Base-by-base conservation (phyloP, 2,113 vertebrate genomes). In the Apodemus speciosus region DNA sequence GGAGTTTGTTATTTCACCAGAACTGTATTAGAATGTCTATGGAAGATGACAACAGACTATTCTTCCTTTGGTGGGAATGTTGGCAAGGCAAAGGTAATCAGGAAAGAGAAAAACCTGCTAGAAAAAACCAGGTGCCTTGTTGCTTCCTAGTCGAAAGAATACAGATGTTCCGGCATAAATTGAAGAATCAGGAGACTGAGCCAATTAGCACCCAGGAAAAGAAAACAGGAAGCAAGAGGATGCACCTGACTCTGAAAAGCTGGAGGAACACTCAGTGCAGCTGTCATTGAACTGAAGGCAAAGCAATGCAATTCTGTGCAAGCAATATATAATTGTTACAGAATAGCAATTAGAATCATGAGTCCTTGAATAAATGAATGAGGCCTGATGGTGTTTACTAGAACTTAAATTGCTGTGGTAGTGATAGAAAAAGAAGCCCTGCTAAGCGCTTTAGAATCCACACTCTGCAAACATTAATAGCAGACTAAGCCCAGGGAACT, bases 301-400 rank as follows among this genome's bases (percentile, higher is more conserved):
- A 89, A 97, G 97, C 73, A 93, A 85, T 92, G 96, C 71, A 96
- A 95, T 98, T 98, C 97, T 97, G 96, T 97, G 92, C 96, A 98
- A 98, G 98, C 97, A 98, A 98, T 98, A 94, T 94, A 96, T 97
- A 97, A 97, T 95, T 97, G 96, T 98, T 94, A 97, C 96, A 97
- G 97, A 98, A 97, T 81, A 49, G 97, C 97, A 98, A 98, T 98
- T 98, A 98, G 97, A 97, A 98, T 98, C 97, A 97, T 68, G 89
- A 96, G 69, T 94, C 95, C 97, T 98, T 97, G 95, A 95, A 88
- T 95, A 96, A 98, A 93, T 98, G 98, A 98, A 98, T 98, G 92
- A 91, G 88, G 97, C 94, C 96, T 98, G 97, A 98, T 98, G 97
- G 95, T 97, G 96, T 98, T 98, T 98, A 97, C 91, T 97, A 90